These are phyloP conservation scores for Benthosema pterotum DNA, from an alignment of 2,797 vertebrate species.

Conservation along the genomic window DNA sequence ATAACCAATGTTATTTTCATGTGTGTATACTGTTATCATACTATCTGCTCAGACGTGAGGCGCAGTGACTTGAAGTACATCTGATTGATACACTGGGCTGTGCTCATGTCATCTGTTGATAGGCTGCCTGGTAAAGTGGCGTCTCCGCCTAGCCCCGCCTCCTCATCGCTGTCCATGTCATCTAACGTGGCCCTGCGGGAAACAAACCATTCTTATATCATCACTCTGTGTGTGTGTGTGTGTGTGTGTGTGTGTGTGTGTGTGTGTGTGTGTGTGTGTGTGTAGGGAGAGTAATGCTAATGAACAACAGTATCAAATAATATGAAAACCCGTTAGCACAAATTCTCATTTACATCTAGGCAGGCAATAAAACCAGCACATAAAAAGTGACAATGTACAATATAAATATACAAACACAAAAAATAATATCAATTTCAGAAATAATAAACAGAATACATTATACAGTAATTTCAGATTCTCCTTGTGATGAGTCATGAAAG, in stretches of 20 bases:
- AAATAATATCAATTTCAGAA: too few relatives aligned
- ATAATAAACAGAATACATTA: too few relatives aligned
- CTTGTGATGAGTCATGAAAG: too few relatives aligned
- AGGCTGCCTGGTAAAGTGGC: conserved; percentile 37
- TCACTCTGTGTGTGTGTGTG: neutral
- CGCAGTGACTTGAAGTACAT: conserved; percentile 90
- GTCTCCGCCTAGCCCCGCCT: conserved; percentile 55
- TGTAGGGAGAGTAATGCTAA: too few relatives aligned
- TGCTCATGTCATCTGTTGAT: conserved; percentile 60
- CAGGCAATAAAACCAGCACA: too few relatives aligned
- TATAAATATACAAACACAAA: too few relatives aligned
- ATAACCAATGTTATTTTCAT: neutral
- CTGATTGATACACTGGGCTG: conserved; percentile 72
- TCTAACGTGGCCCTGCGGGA: conserved; percentile 59
- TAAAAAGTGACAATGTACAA: too few relatives aligned
- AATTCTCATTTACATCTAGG: too few relatives aligned
- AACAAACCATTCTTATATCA: conserved; percentile 7
- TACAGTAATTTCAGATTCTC: too few relatives aligned
- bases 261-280: neutral
- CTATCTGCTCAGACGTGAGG: conserved; percentile 89
- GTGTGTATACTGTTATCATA: conserved; percentile 62
- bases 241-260: too few relatives aligned
- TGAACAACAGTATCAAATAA: too few relatives aligned
- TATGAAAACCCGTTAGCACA: too few relatives aligned
- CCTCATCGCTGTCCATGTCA: conserved; percentile 75